phyloP scores from a whole-genome alignment of 2,113 vertebrate genomes.

The Felis catus region DNA sequence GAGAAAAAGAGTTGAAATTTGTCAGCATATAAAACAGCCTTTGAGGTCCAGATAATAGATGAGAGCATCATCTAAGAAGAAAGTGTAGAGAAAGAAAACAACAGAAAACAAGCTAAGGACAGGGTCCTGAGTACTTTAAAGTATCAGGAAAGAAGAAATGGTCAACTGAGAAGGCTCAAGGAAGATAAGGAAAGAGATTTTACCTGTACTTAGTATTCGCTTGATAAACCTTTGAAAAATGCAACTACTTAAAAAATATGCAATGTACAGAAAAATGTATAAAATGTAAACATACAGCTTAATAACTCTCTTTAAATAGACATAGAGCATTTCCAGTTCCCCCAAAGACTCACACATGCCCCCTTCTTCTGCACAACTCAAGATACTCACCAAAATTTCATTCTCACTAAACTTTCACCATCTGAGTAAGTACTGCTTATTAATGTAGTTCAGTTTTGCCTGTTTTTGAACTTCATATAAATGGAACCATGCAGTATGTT shows the following conservation, averaged over 20 bases:
- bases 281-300: background rate
- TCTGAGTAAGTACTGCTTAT: background rate
- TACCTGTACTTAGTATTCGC: background rate
- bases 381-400: too few species aligned
- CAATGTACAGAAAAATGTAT: background rate
- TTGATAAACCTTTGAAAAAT: background rate
- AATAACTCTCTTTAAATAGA: background rate
- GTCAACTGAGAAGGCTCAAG: background rate
- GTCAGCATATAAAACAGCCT: background rate
- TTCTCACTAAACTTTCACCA: background rate
- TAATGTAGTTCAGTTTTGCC: background rate
- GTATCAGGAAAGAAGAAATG: background rate
- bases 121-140: background rate
- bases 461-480: background rate
- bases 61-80: background rate
- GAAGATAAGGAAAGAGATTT: background rate
- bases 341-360: background rate
- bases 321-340: background rate
- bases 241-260: background rate
- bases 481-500: background rate
- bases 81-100: background rate
- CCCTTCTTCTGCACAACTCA: background rate
- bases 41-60: background rate
- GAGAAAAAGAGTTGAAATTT: slow-evolving; percentile 4
- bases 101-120: background rate